phyloP scores from a whole-genome alignment of 2,797 vertebrate species.

The Cossypha dichroa region DNA sequence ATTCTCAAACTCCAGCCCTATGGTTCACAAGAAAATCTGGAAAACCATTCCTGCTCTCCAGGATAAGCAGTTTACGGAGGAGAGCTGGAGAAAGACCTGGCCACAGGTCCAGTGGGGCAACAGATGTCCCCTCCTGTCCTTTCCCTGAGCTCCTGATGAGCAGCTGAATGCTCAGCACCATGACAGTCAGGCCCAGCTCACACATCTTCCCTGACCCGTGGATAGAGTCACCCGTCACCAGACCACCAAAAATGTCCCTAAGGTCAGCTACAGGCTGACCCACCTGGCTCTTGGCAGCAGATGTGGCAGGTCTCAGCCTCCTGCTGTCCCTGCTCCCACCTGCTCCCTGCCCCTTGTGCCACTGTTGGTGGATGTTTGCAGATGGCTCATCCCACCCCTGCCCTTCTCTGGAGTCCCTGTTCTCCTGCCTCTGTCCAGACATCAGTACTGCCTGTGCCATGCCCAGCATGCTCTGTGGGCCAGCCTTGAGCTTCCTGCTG shows the following conservation, averaged over 20 bases:
- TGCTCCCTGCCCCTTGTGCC: not conserved
- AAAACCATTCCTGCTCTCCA: not conserved
- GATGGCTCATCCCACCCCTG: not conserved
- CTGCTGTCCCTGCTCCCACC: not conserved
- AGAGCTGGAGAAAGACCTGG: not conserved
- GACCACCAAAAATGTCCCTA: not conserved
- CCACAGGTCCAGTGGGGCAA: not conserved
- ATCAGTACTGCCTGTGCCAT: not conserved
- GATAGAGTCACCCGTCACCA: not conserved
- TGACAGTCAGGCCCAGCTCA: not conserved
- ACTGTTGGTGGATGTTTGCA: not conserved
- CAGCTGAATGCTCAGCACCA: not conserved
- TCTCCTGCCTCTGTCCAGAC: not conserved
- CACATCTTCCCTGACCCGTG: not conserved
- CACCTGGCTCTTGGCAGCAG: not conserved
- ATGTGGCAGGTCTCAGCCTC: not conserved
- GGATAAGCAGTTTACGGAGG: not conserved
- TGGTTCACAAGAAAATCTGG: not conserved
- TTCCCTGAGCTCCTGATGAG: not conserved
- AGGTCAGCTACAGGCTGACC: not conserved
- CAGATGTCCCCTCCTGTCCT: not conserved
- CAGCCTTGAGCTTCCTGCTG: not conserved
- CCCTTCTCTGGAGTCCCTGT: not conserved
- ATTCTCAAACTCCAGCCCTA: not conserved
- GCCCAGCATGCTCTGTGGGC: accelerated